Conservation (phyloP, 53 echinoderm and acorn worm species). For the Paracentrotus lividus region DNA sequence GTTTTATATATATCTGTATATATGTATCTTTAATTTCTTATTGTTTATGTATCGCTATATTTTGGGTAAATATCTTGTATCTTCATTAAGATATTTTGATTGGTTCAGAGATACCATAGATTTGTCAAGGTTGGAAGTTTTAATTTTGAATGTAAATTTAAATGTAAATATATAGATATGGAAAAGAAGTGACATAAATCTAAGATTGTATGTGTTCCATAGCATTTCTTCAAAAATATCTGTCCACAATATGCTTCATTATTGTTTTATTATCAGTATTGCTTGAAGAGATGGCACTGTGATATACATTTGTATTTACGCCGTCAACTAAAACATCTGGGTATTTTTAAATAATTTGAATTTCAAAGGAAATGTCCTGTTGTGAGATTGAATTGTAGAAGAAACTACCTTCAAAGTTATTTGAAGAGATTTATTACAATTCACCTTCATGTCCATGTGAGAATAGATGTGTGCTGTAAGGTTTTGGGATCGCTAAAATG, state of each 20-base stretch:
- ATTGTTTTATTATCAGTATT: slow-evolving; percentile 2
- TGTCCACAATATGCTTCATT: not conserved
- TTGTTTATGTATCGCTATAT: too few relatives aligned
- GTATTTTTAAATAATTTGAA: not conserved
- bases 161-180: not conserved
- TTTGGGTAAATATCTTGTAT: too few relatives aligned
- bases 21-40: too few relatives aligned
- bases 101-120: not conserved
- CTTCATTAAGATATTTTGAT: not conserved
- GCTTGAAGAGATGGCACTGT: not conserved
- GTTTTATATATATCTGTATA: too few relatives aligned
- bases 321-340: not conserved
- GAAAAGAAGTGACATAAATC: too few relatives aligned
- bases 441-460: too few relatives aligned
- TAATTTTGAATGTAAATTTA: not conserved
- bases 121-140: not conserved
- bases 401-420: too few relatives aligned
- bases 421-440: too few relatives aligned
- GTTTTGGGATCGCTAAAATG: too few relatives aligned
- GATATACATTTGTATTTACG: not conserved
- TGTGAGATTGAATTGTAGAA: too few relatives aligned
- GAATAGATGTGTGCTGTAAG: too few relatives aligned
- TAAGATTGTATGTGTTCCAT: not conserved
- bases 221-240: not conserved
- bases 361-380: too few relatives aligned